Percentiles rank a stretch among this genome's conserved stretches.
phyloP scores from a whole-genome alignment of 2,888 invertebrate genomes.

The Trissolcus brochymenae region DNA sequence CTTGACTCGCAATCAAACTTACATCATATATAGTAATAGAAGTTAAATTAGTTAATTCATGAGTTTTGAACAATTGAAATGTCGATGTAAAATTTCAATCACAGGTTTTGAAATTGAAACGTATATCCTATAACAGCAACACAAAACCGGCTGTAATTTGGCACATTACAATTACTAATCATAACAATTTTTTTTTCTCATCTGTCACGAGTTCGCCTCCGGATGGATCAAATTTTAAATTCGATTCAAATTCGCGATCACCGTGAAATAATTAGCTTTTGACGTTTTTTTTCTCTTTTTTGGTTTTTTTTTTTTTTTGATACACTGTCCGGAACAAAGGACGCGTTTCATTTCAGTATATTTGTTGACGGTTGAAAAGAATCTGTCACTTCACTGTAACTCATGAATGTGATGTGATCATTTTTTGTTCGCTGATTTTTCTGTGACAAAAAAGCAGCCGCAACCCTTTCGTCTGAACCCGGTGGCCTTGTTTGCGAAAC shows the following conservation, averaged over 20 bases:
- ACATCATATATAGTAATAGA: background rate
- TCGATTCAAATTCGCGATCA: background rate
- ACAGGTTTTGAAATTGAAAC: background rate
- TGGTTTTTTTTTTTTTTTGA: conserved; percentile 10
- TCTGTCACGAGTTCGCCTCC: no score
- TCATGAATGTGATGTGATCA: no score
- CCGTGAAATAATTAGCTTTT: no score
- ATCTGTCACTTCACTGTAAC: no score
- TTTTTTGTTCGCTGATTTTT: no score
- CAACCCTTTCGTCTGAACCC: conserved; percentile 5
- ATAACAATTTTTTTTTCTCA: conserved; percentile 9
- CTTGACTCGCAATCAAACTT: conserved; percentile 25
- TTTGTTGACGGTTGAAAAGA: no score
- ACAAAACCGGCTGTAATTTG: conserved; percentile 27
- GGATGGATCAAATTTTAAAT: conserved; percentile 15
- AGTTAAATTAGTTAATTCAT: background rate
- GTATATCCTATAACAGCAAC: conserved; percentile 7
- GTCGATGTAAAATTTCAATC: background rate
- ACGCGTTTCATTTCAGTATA: no score
- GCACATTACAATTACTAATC: conserved; percentile 37
- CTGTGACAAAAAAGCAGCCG: no score
- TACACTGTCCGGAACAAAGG: no score
- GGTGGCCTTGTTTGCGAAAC: conserved; percentile 30
- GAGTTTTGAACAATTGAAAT: background rate
- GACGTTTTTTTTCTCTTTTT: conserved; percentile 12